These are phyloP conservation scores for Melanotaenia duboulayi DNA, from an alignment of 2,113 vertebrate species.

Conservation along the genomic window DNA sequence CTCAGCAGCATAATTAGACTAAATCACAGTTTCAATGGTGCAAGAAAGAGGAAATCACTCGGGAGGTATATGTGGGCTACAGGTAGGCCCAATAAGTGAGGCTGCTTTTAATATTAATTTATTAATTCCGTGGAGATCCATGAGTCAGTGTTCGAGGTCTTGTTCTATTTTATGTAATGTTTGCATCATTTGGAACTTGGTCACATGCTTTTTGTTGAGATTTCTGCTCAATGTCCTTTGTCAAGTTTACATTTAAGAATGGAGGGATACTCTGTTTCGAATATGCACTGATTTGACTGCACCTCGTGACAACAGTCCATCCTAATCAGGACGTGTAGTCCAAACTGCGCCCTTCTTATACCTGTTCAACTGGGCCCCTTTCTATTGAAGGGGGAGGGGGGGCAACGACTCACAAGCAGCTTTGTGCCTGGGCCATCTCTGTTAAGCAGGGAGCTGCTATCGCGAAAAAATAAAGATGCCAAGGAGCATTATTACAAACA, in stretches of 20 bases:
- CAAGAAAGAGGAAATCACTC: conserved; percentile 3
- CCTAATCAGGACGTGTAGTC: background rate
- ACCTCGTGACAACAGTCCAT: conserved; percentile 21
- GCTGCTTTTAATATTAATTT: conserved; percentile 7
- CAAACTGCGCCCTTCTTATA: conserved; percentile 11
- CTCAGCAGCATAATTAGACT: conserved; percentile 27
- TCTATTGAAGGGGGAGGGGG: background rate
- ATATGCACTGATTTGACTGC: background rate
- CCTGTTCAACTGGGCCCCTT: conserved; percentile 59
- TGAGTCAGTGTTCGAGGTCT: conserved; percentile 5
- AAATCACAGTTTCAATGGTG: conserved; percentile 12
- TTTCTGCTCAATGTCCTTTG: background rate
- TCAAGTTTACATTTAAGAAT: background rate
- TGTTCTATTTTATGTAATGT: conserved; percentile 12
- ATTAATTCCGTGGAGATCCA: conserved; percentile 15
- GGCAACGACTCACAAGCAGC: conserved; percentile 14
- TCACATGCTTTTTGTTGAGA: background rate
- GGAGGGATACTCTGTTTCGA: background rate
- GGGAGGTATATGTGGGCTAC: conserved; percentile 11
- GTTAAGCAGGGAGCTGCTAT: conserved; percentile 21
- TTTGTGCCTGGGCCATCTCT: conserved; percentile 1
- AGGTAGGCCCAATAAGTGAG: conserved; percentile 1
- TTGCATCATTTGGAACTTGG: background rate
- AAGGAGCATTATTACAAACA: conserved; percentile 41
- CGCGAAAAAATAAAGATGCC: background rate